phyloP scores from a whole-genome alignment of 2,888 invertebrate genomes.

The Saturnia japonica region DNA sequence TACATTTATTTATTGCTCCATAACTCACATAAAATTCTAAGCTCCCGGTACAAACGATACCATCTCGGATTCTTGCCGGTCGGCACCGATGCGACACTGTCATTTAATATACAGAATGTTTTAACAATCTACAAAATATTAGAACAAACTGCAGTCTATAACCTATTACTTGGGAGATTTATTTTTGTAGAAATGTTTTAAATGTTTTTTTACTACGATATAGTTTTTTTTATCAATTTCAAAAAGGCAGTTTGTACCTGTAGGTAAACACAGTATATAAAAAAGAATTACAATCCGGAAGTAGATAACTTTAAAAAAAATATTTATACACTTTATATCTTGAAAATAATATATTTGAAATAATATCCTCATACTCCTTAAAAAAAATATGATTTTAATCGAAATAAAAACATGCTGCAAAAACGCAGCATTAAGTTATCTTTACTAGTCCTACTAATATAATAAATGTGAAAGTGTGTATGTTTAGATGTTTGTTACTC shows the following conservation, averaged over 20 bases:
- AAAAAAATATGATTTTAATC: too few relatives aligned
- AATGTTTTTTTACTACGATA: not conserved
- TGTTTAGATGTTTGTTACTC: too few relatives aligned
- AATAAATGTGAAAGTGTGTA: too few relatives aligned
- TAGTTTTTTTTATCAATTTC: not conserved
- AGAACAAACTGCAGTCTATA: not conserved
- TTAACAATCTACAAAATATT: conserved; percentile 3
- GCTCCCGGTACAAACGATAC: conserved; percentile 69
- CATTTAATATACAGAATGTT: conserved; percentile 14
- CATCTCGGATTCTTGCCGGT: conserved; percentile 71
- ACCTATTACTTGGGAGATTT: not conserved
- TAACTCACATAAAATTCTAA: conserved; percentile 77
- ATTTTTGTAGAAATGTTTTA: not conserved
- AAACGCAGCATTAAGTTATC: too few relatives aligned
- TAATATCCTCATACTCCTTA: too few relatives aligned
- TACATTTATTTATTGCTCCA: conserved; percentile 75
- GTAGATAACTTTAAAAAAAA: too few relatives aligned
- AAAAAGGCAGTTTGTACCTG: not conserved
- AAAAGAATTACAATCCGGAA: too few relatives aligned
- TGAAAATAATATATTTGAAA: too few relatives aligned
- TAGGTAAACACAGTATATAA: too few relatives aligned
- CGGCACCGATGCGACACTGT: conserved; percentile 29
- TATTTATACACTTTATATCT: too few relatives aligned
- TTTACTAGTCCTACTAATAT: too few relatives aligned
- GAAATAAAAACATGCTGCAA: too few relatives aligned